Percentiles rank a stretch among this genome's conserved stretches.
These are phyloP conservation scores for Eupleurogrammus muticus DNA, from an alignment of 2,797 vertebrate species.

Conservation along the genomic window DNA sequence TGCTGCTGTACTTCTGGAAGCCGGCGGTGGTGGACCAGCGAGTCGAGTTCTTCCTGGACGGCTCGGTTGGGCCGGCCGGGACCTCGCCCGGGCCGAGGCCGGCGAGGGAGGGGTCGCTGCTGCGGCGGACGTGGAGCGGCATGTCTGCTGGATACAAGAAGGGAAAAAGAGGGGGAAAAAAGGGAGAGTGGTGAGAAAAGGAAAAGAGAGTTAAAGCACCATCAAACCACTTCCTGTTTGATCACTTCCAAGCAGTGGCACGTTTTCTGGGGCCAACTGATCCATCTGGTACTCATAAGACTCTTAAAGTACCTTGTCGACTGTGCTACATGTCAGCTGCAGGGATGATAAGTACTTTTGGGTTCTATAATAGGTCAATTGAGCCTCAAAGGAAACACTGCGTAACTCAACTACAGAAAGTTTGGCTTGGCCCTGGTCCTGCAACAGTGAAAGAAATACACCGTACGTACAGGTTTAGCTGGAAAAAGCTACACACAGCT, in stretches of 20 bases:
- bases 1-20: constrained; percentile 87
- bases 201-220: background rate
- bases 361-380: constrained; percentile 49
- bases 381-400: constrained; percentile 54
- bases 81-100: constrained; percentile 82
- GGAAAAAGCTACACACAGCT: constrained; percentile 15
- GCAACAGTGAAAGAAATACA: constrained; percentile 43
- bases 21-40: constrained; percentile 94
- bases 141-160: constrained; percentile 84
- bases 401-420: constrained; percentile 32
- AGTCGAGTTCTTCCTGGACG: constrained; percentile 92
- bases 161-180: background rate
- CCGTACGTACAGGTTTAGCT: constrained; percentile 17
- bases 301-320: constrained; percentile 2
- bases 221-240: constrained; percentile 23
- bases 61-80: constrained; percentile 87
- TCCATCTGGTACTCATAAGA: constrained; percentile 29
- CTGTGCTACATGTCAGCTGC: constrained; percentile 28
- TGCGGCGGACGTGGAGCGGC: constrained; percentile 95
- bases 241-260: constrained; percentile 24
- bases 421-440: constrained; percentile 57
- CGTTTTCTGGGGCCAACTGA: constrained; percentile 15
- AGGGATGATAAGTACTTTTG: constrained; percentile 36
- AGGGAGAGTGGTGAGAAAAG: background rate
- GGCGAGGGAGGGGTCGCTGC: constrained; percentile 93